These are phyloP conservation scores for Discoglossus pictus DNA, from an alignment of 2,797 vertebrate species.

Conservation along the genomic window DNA sequence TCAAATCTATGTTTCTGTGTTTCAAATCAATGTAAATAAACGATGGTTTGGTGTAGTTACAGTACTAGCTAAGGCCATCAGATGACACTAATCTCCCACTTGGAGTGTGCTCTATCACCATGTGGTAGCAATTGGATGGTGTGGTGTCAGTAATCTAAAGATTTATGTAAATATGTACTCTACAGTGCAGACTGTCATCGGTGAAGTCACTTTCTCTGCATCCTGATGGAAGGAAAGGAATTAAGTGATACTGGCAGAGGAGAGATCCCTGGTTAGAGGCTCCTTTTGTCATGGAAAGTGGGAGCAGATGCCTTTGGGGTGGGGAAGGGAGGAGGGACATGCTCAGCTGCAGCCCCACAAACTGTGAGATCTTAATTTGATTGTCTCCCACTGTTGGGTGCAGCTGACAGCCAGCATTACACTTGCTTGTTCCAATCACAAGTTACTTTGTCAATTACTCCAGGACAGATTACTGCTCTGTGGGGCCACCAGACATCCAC, in stretches of 20 bases:
- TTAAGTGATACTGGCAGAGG: constrained; percentile 18
- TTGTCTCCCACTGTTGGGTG: constrained; percentile 39
- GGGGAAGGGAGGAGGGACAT: constrained; percentile 27
- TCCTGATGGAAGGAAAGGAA: constrained; percentile 28
- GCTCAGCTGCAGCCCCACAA: constrained; percentile 58
- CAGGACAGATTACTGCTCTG: background rate
- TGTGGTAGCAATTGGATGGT: constrained; percentile 14
- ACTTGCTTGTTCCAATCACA: constrained; percentile 9
- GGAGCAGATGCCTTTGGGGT: constrained; percentile 45
- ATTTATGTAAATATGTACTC: constrained; percentile 23
- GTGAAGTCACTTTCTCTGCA: constrained; percentile 7
- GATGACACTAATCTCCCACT: too few relatives aligned
- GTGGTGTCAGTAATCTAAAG: background rate
- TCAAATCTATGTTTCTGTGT: too few relatives aligned
- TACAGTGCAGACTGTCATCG: constrained; percentile 25
- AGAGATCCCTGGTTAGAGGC: constrained; percentile 11
- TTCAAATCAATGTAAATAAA: too few relatives aligned
- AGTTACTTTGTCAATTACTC: constrained; percentile 22
- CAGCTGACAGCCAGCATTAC: constrained; percentile 32
- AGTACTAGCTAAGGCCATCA: too few relatives aligned
- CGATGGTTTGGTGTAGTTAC: too few relatives aligned
- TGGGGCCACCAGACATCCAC: constrained; percentile 35
- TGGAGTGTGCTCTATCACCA: background rate
- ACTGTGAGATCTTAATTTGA: constrained; percentile 53
- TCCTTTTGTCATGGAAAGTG: constrained; percentile 45